Percentiles rank a stretch among this genome's conserved stretches.
phyloP scores from a whole-genome alignment of 2,888 invertebrate species.

The Diarsia rubi region DNA sequence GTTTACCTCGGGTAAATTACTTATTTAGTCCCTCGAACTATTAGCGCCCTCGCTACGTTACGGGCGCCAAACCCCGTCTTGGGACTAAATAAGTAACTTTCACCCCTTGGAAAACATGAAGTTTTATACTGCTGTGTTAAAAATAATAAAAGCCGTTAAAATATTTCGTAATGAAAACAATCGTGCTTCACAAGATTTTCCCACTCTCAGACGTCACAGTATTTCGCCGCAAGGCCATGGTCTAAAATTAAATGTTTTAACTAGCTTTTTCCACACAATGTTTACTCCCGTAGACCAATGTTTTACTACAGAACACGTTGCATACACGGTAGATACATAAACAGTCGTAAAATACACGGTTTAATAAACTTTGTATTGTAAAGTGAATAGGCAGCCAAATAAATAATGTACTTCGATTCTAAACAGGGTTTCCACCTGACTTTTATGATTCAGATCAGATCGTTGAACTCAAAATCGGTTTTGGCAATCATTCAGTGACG shows the following conservation, averaged over 20 bases:
- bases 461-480: constrained; percentile 20
- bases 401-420: constrained; percentile 21
- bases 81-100: no score
- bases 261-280: constrained; percentile 58
- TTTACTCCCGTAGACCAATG: constrained; percentile 54
- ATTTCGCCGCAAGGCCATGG: constrained; percentile 60
- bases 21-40: no score
- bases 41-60: no score
- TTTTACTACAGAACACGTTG: constrained; percentile 50
- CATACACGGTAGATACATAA: constrained; percentile 23
- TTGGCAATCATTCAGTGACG: background rate
- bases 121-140: background rate
- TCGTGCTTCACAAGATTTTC: constrained; percentile 42
- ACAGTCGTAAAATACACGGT: constrained; percentile 32
- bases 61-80: no score
- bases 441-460: constrained; percentile 16
- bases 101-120: background rate
- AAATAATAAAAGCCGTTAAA: constrained; percentile 32
- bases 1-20: no score
- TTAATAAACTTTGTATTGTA: constrained; percentile 32
- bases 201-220: constrained; percentile 41
- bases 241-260: constrained; percentile 68
- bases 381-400: constrained; percentile 11
- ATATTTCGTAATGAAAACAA: constrained; percentile 46
- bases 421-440: background rate